These are phyloP conservation scores for Acheta domesticus DNA, from an alignment of 2,888 invertebrate genomes.

Conservation along the genomic window DNA sequence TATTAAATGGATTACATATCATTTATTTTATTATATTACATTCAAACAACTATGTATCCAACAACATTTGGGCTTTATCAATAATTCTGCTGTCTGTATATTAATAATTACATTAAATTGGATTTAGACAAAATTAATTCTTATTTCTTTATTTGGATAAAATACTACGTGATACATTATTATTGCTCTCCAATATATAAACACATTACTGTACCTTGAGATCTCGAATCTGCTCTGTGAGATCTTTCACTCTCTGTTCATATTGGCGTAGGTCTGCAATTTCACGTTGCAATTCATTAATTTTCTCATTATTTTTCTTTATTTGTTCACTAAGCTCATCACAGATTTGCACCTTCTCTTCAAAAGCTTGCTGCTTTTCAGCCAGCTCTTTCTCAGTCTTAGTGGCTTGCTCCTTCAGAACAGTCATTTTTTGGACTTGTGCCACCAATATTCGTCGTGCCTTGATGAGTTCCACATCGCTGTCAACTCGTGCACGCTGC, in stretches of 20 bases:
- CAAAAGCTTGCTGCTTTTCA: background rate
- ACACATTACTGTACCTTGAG: background rate
- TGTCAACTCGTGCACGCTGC: background rate
- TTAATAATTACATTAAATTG: too few species aligned
- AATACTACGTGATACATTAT: background rate
- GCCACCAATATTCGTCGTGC: background rate
- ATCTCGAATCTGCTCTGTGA: background rate
- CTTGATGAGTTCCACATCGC: background rate
- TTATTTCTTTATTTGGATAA: too few species aligned
- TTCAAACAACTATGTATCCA: too few species aligned
- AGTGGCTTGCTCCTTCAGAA: background rate
- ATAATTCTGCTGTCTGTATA: too few species aligned
- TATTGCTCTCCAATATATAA: background rate
- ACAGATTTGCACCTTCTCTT: background rate
- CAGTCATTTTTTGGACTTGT: background rate
- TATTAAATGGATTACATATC: too few species aligned
- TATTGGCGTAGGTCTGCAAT: background rate
- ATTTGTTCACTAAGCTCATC: background rate
- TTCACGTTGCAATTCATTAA: background rate
- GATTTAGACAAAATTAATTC: too few species aligned
- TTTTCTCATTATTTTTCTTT: background rate
- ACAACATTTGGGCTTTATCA: too few species aligned
- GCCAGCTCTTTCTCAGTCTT: background rate
- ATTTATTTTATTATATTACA: too few species aligned
- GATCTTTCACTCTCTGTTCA: constrained; percentile 9